These are phyloP conservation scores for Xerus rutilus DNA, from an alignment of 2,797 vertebrate genomes.

Conservation along the genomic window DNA sequence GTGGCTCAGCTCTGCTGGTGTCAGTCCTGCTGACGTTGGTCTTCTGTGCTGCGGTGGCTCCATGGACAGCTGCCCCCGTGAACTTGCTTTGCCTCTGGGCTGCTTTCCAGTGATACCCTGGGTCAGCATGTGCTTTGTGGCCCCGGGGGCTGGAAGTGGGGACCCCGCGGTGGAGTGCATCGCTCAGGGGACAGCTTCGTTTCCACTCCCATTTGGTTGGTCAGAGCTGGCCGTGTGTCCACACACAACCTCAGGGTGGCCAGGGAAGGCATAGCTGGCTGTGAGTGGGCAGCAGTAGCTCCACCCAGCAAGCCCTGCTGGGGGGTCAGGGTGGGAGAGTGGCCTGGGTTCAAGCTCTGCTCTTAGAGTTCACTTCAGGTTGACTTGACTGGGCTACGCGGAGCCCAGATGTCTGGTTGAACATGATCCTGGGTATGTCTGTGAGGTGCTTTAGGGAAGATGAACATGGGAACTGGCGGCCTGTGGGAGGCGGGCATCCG, in stretches of 20 bases:
- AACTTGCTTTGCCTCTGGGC: neutral
- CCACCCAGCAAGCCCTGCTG: neutral
- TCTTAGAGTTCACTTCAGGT: too few species aligned
- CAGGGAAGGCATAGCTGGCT: neutral
- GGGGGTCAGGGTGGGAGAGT: rapidly evolving
- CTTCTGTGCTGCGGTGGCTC: neutral
- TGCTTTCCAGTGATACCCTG: neutral
- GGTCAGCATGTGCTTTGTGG: rapidly evolving
- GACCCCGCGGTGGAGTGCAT: rapidly evolving
- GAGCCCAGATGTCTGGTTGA: neutral
- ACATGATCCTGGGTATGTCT: neutral
- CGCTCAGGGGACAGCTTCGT: rapidly evolving
- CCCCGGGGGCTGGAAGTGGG: rapidly evolving
- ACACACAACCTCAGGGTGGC: rapidly evolving
- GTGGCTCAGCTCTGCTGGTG: neutral
- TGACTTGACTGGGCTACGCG: too few species aligned
- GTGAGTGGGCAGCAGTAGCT: neutral
- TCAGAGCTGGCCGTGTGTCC: neutral
- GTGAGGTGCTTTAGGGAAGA: neutral
- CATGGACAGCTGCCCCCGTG: neutral
- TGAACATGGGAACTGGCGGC: too few species aligned
- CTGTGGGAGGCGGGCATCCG: too few species aligned
- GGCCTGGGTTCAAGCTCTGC: neutral
- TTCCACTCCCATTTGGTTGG: too few species aligned
- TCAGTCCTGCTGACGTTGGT: neutral